Evolutionary conservation across 1,140 invertebrate species (phyloP).

Genomic region (Pectinophora gossypiella): DNA sequence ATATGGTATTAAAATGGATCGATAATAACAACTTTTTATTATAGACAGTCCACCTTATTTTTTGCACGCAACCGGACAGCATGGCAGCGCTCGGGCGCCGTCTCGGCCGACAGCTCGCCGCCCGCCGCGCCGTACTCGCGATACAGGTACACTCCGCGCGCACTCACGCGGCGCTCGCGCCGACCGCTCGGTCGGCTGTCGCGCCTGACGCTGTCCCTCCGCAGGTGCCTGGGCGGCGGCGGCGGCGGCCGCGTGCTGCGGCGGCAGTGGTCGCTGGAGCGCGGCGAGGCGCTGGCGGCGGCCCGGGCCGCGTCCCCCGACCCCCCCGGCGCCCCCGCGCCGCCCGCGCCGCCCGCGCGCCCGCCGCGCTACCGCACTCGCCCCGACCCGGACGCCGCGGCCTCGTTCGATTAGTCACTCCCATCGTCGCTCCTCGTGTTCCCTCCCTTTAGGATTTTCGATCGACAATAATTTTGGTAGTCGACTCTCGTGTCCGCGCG

Average conservation of each 20-base stretch:
- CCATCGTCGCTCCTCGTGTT: constrained; percentile 4
- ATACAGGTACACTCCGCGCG: constrained; percentile 22
- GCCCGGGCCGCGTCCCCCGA: constrained; percentile 12
- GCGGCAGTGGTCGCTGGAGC: constrained; percentile 55
- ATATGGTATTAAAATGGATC: too few relatives aligned
- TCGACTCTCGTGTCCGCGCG: not conserved
- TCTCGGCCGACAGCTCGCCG: constrained; percentile 45
- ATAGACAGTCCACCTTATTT: too few relatives aligned
- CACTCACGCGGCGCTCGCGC: too few relatives aligned
- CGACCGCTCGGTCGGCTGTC: too few relatives aligned
- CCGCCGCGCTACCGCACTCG: constrained; percentile 22
- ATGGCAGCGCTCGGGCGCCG: constrained; percentile 42
- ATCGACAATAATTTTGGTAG: constrained; percentile 24
- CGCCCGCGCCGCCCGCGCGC: constrained; percentile 5
- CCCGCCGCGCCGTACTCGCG: constrained; percentile 28
- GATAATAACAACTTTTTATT: too few relatives aligned
- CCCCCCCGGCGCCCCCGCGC: constrained; percentile 8
- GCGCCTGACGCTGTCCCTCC: not conserved
- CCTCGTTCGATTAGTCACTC: not conserved
- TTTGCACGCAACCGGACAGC: constrained; percentile 15
- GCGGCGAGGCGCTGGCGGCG: constrained; percentile 38
- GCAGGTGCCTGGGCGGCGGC: constrained; percentile 21
- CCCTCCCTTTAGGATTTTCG: constrained; percentile 7
- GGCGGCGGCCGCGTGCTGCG: constrained; percentile 32
- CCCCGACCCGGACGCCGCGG: constrained; percentile 1